phyloP scores from a whole-genome alignment of 2,797 vertebrate species.

The Cossypha heuglini region DNA sequence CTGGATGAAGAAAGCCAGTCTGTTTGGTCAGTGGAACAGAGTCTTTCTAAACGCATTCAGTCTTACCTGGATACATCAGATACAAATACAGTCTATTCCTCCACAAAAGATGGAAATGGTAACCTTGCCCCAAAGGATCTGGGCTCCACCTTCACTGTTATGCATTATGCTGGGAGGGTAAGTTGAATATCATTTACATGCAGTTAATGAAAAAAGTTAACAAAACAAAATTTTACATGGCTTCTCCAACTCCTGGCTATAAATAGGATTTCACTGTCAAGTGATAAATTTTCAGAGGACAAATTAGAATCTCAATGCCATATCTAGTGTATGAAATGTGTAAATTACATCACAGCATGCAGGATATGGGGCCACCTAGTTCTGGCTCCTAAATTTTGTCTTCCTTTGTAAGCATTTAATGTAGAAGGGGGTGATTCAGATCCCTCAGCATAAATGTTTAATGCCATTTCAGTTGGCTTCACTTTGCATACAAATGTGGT shows the following conservation, averaged over 20 bases:
- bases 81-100: constrained; percentile 80
- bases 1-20: constrained; percentile 92
- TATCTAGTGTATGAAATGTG: background rate
- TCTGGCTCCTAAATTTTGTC: background rate
- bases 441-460: background rate
- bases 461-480: background rate
- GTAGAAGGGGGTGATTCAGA: background rate
- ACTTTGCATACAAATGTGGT: background rate
- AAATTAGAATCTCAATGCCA: background rate
- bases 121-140: constrained; percentile 89
- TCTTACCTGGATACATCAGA: constrained; percentile 82
- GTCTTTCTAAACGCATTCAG: constrained; percentile 86
- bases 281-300: background rate
- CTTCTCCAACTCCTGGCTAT: background rate
- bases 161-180: constrained; percentile 91
- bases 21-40: constrained; percentile 82
- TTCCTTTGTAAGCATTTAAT: background rate
- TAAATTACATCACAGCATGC: background rate
- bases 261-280: background rate
- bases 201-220: background rate
- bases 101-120: constrained; percentile 91
- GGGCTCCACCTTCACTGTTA: constrained; percentile 85
- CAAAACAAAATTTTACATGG: background rate
- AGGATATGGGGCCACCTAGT: background rate
- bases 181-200: constrained; percentile 30